These are phyloP conservation scores for Heliconius sara DNA, from an alignment of 2,888 invertebrate genomes.

Conservation along the genomic window DNA sequence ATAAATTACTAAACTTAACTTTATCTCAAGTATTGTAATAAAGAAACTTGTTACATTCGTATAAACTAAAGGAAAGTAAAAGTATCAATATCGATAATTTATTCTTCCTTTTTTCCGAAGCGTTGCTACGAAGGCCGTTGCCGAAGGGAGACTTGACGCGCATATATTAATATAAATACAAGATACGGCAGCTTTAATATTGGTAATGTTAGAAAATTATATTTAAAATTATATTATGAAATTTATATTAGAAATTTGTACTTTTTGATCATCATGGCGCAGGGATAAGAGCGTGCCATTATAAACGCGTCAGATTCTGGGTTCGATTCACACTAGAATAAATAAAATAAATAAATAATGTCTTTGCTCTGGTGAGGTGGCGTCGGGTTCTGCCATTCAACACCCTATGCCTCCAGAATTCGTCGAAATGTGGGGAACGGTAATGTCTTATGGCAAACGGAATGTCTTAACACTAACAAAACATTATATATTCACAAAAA, in stretches of 20 bases:
- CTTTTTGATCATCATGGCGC: too few species aligned
- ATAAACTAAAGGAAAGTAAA: too few species aligned
- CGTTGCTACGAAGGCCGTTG: neutral
- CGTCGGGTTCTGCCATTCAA: neutral
- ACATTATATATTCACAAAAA: neutral
- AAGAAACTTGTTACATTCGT: too few species aligned
- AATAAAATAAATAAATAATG: neutral
- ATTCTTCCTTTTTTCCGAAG: neutral
- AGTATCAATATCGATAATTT: neutral
- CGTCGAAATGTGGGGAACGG: neutral
- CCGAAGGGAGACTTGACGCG: conserved; percentile 1
- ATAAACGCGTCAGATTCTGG: too few species aligned
- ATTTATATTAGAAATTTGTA: too few species aligned
- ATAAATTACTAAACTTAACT: too few species aligned
- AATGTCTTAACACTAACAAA: neutral
- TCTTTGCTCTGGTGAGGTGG: neutral
- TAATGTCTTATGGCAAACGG: neutral
- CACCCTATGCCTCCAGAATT: neutral
- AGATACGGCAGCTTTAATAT: neutral
- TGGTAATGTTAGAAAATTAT: neutral
- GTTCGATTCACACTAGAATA: too few species aligned
- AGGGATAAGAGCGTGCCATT: too few species aligned
- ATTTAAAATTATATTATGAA: neutral
- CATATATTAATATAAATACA: conserved; percentile 20
- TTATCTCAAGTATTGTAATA: too few species aligned